Evolutionary conservation across 2,797 vertebrate genomes (phyloP).

Genomic region (Xiphophorus birchmanni): DNA sequence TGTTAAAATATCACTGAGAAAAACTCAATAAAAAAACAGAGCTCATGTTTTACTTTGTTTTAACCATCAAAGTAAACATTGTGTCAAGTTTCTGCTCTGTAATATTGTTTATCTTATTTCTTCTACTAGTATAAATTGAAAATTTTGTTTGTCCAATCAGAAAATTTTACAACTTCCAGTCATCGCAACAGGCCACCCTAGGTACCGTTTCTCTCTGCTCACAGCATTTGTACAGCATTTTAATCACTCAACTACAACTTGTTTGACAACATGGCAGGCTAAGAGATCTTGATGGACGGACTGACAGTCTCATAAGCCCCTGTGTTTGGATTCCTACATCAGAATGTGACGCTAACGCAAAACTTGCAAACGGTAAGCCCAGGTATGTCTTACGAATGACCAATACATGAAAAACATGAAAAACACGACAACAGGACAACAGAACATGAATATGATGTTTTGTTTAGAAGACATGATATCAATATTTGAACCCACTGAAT

Average conservation of each 20-base stretch:
- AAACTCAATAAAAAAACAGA: too few species aligned
- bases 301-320: not conserved
- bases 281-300: not conserved
- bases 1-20: too few species aligned
- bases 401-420: not conserved
- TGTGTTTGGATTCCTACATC: not conserved
- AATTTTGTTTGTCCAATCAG: too few species aligned
- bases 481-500: not conserved
- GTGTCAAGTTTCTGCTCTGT: too few species aligned
- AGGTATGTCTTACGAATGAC: not conserved
- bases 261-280: not conserved
- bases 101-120: too few species aligned
- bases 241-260: not conserved
- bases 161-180: not conserved
- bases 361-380: not conserved
- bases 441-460: not conserved
- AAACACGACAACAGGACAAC: not conserved
- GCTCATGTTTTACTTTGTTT: too few species aligned
- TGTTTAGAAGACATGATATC: not conserved
- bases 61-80: too few species aligned
- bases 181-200: not conserved
- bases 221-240: not conserved
- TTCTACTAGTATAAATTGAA: too few species aligned
- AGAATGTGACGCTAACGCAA: not conserved
- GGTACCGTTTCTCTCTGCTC: too few species aligned